These are phyloP conservation scores for Oxyura jamaicensis DNA, from an alignment of 2,113 vertebrate genomes.

Conservation along the genomic window DNA sequence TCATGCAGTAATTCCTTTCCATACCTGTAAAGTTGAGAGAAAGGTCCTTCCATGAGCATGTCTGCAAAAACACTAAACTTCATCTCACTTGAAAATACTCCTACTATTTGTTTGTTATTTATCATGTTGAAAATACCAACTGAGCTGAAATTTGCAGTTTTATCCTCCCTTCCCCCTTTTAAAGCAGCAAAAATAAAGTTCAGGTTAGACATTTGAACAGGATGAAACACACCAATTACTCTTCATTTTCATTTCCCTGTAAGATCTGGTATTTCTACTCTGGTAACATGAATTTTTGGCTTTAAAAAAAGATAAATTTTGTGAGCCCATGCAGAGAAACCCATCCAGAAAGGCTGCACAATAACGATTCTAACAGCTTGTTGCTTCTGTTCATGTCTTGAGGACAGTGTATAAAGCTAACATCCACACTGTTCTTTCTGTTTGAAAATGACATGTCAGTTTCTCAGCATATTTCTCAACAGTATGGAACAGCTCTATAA, in stretches of 20 bases:
- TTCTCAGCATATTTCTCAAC: neutral
- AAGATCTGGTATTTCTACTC: neutral
- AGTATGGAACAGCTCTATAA: neutral
- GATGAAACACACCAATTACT: neutral
- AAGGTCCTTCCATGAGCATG: neutral
- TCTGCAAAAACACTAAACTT: neutral
- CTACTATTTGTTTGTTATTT: neutral
- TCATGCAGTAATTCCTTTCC: conserved; percentile 33
- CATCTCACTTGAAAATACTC: neutral
- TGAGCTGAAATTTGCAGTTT: neutral
- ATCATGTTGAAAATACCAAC: neutral
- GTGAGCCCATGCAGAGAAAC: neutral
- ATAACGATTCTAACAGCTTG: neutral
- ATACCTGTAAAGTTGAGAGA: conserved; percentile 59
- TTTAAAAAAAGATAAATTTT: neutral
- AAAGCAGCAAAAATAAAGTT: neutral
- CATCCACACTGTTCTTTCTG: neutral
- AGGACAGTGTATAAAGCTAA: neutral
- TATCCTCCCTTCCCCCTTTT: neutral
- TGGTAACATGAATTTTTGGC: neutral
- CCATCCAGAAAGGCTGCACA: neutral
- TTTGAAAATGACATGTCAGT: neutral
- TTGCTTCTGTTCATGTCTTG: neutral
- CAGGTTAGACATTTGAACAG: neutral
- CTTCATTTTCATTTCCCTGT: neutral